Base-by-base conservation (phyloP, 2,113 vertebrate genomes). In the Aspidoscelis tigris region DNA sequence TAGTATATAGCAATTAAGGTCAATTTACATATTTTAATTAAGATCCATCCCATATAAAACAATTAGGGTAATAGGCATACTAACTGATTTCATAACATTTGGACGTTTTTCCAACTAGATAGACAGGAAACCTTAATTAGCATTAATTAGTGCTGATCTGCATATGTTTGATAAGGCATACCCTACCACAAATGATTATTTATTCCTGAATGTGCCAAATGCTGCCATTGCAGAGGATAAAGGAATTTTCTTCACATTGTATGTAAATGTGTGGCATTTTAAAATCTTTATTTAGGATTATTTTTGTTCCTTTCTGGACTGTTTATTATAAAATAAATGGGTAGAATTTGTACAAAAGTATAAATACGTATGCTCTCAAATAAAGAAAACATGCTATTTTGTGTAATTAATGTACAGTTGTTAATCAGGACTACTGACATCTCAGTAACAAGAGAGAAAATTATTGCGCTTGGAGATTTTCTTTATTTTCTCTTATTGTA, bases 81-180 rank as follows among this genome's bases (percentile, higher is more conserved):
- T 96, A 96, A 97, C 97, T 96, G 96, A 97, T 98, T 98, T 97
- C 96, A 97, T 96, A 97, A 98, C 97, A 97, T 97, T 97, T 97
- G 95, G 96, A 97, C 94, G 91, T 96, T 97, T 97, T 97, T 96
- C 96, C 95, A 96, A 96, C 95, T 94, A 96, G 95, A 96, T 96
- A 97, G 96, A 97, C 96, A 97, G 95, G 96, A 96, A 97, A 96
- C 94, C 96, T 96, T 98, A 96, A 98, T 97, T 98, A 97, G 96
- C 95, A 96, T 97, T 98, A 98, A 98, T 97, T 97, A 98, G 95
- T 95, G 93, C 96, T 97, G 96, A 97, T 98, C 97, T 97, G 97
- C 97, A 97, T 97, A 96, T 96, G 95, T 97, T 97, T 98, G 97
- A 98, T 98, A 98, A 97, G 96, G 95, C 95, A 95, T 96, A 96